Percentiles rank a stretch among this genome's conserved stretches.
These are phyloP conservation scores for Drosophila rubida DNA, from an alignment of 2,888 invertebrate genomes.

Conservation along the genomic window DNA sequence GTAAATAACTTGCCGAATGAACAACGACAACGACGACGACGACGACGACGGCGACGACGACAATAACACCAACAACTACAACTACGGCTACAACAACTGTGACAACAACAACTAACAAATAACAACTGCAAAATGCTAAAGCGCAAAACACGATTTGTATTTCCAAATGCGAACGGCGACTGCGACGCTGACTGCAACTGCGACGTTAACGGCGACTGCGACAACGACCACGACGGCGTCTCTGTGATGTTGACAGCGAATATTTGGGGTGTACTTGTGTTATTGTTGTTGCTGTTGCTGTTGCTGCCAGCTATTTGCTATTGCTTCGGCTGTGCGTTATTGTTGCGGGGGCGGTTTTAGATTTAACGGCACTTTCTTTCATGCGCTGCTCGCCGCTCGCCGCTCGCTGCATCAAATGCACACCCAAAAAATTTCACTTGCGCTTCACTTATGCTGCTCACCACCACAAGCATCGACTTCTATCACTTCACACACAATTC, in stretches of 20 bases:
- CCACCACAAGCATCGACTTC: neutral
- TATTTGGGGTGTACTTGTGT: constrained; percentile 58
- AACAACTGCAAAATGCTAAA: constrained; percentile 62
- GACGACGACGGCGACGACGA: constrained; percentile 47
- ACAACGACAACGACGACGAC: constrained; percentile 43
- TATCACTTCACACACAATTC: constrained; percentile 17
- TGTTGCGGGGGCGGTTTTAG: constrained; percentile 68
- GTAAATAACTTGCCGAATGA: constrained; percentile 73
- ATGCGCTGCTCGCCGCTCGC: constrained; percentile 10
- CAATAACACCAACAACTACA: constrained; percentile 67
- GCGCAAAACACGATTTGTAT: constrained; percentile 74
- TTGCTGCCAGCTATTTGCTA: constrained; percentile 35
- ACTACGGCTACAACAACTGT: constrained; percentile 24
- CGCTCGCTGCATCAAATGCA: constrained; percentile 38
- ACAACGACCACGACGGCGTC: constrained; percentile 33
- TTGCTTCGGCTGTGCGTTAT: constrained; percentile 50
- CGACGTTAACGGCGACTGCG: constrained; percentile 31
- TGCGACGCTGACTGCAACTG: constrained; percentile 23
- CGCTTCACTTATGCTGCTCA: constrained; percentile 15
- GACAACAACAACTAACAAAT: constrained; percentile 32
- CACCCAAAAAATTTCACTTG: constrained; percentile 47
- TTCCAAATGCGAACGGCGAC: constrained; percentile 68
- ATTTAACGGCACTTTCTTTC: constrained; percentile 50
- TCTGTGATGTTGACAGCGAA: constrained; percentile 39
- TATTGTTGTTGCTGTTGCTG: constrained; percentile 31